A percentile compares a stretch with the other conserved stretches of the same genome.
These are phyloP conservation scores for Oryzias melastigma DNA, from an alignment of 2,113 vertebrate genomes.

Conservation along the genomic window DNA sequence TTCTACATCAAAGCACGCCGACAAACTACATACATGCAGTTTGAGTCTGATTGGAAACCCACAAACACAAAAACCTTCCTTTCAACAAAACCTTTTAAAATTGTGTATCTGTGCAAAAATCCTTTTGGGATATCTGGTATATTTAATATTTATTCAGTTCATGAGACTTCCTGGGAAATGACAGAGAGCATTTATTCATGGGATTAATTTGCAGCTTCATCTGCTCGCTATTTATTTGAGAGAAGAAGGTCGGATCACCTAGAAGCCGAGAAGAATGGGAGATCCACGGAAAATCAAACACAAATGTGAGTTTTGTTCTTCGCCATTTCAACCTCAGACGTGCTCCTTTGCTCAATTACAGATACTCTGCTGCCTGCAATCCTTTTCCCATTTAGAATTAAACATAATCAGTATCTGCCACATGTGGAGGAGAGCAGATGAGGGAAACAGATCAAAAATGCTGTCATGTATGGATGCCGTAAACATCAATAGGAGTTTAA, in stretches of 20 bases:
- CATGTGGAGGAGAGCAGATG: conserved; percentile 8
- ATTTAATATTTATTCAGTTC: conserved; percentile 44
- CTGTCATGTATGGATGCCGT: background rate
- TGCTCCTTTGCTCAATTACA: conserved; percentile 2
- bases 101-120: conserved; percentile 6
- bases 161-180: conserved; percentile 32
- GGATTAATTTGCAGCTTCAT: conserved; percentile 14
- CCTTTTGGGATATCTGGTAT: conserved; percentile 15
- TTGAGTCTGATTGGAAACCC: conserved; percentile 12
- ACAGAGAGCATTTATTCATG: conserved; percentile 32
- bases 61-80: conserved; percentile 4
- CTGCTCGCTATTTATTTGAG: conserved; percentile 11
- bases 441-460: conserved; percentile 8
- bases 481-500: conserved; percentile 13
- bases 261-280: conserved; percentile 1
- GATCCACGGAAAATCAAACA: conserved; percentile 14
- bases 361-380: background rate
- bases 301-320: background rate
- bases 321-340: background rate
- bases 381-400: conserved; percentile 12
- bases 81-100: conserved; percentile 21
- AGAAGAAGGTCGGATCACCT: conserved; percentile 10
- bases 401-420: conserved; percentile 3
- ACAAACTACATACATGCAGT: conserved; percentile 52
- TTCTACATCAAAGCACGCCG: conserved; percentile 39